phyloP scores from a whole-genome alignment of 2,888 invertebrate species.

The Sphinx pinastri region DNA sequence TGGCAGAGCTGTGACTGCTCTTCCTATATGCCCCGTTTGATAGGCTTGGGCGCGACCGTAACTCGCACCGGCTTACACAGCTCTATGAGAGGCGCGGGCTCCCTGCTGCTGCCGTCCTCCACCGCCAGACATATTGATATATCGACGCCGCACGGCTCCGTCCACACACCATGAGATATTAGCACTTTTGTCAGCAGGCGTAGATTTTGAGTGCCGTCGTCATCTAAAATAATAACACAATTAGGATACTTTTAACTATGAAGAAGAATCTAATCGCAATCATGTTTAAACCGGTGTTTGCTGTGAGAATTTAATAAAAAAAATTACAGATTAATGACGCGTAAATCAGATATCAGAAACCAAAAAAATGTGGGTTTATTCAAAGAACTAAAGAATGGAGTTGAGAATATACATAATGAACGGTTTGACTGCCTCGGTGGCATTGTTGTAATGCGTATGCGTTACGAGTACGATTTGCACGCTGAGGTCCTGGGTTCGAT shows the following conservation, averaged over 20 bases:
- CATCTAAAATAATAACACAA: slow-evolving; percentile 56
- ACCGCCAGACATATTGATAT: slow-evolving; percentile 92
- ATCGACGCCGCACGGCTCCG: slow-evolving; percentile 95
- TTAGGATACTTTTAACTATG: no score
- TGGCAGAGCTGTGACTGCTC: slow-evolving; percentile 1
- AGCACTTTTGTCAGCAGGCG: slow-evolving; percentile 93
- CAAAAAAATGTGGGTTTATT: no score
- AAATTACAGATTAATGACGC: no score
- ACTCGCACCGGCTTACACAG: slow-evolving; percentile 94
- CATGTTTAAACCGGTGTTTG: no score
- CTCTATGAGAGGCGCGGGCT: slow-evolving; percentile 85
- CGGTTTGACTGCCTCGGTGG: no score
- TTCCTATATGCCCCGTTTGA: slow-evolving; percentile 88
- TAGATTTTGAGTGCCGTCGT: slow-evolving; percentile 83
- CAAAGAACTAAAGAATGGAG: no score
- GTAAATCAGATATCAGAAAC: no score
- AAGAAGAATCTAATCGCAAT: background rate
- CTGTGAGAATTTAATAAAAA: no score
- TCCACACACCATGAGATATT: slow-evolving; percentile 96
- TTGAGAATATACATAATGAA: no score
- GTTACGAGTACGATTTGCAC: no score
- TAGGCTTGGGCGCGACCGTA: slow-evolving; percentile 94
- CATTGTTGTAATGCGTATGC: no score
- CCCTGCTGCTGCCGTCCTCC: slow-evolving; percentile 74
- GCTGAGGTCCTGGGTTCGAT: no score